phyloP scores from a whole-genome alignment of 1,140 invertebrate species.

The Mizuhopecten yessoensis region DNA sequence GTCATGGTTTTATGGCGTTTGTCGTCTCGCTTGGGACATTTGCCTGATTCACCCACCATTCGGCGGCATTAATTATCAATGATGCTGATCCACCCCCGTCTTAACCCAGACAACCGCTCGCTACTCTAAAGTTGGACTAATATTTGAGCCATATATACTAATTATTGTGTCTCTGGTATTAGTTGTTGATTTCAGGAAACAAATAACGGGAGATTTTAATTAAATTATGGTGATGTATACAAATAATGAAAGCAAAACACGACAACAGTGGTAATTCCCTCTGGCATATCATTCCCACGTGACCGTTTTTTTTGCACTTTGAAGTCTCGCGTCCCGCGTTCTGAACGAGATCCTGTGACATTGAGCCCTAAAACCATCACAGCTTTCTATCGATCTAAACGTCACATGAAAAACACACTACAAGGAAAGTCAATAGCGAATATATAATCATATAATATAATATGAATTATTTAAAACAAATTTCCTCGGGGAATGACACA shows the following conservation, averaged over 20 bases:
- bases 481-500: conserved; percentile 16
- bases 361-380: conserved; percentile 7
- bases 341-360: conserved; percentile 4
- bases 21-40: not conserved
- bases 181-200: not conserved
- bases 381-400: not conserved
- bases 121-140: not conserved
- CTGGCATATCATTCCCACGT: conserved; percentile 12
- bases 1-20: not conserved
- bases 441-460: conserved; percentile 30
- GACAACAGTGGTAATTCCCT: conserved; percentile 19
- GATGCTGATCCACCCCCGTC: not conserved
- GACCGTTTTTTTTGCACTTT: not conserved
- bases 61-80: not conserved
- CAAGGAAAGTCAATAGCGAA: not conserved
- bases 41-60: not conserved
- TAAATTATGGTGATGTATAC: conserved; percentile 15
- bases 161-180: not conserved
- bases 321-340: conserved; percentile 9
- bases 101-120: not conserved
- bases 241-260: not conserved
- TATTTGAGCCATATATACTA: not conserved
- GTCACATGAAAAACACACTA: conserved; percentile 7
- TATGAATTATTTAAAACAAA: conserved; percentile 33
- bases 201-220: conserved; percentile 6